A percentile compares a stretch with the other conserved stretches of the same genome.
phyloP scores from a whole-genome alignment of 2,113 vertebrate genomes.

The Sialia sialis region DNA sequence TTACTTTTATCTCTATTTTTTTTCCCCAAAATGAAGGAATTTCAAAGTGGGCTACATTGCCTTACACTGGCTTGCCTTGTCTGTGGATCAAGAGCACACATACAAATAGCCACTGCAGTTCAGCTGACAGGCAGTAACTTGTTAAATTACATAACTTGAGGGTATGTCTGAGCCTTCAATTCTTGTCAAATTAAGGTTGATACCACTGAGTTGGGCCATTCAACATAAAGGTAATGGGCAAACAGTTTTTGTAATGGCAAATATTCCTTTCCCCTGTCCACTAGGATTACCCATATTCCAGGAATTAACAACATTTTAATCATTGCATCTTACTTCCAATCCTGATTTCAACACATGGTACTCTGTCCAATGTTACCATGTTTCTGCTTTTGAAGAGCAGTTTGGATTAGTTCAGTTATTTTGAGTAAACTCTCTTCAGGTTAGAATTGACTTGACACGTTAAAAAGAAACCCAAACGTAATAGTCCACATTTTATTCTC shows the following conservation, averaged over 20 bases:
- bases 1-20: too few species aligned
- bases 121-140: background rate
- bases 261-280: background rate
- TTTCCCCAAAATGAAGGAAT: background rate
- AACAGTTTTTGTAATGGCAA: background rate
- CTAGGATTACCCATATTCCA: background rate
- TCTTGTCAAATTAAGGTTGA: background rate
- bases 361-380: background rate
- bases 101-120: background rate
- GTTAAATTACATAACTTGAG: background rate
- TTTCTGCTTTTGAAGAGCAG: background rate
- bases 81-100: background rate
- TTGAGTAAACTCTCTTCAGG: background rate
- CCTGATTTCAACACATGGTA: background rate
- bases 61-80: background rate
- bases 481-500: background rate
- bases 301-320: background rate
- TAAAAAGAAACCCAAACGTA: background rate
- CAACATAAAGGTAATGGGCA: background rate
- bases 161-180: background rate
- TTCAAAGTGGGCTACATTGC: background rate
- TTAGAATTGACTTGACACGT: background rate
- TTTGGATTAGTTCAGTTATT: background rate
- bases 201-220: background rate
- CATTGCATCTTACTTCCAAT: background rate